Conservation (phyloP, 2,888 invertebrate genomes). For the Leuctra nigra region DNA sequence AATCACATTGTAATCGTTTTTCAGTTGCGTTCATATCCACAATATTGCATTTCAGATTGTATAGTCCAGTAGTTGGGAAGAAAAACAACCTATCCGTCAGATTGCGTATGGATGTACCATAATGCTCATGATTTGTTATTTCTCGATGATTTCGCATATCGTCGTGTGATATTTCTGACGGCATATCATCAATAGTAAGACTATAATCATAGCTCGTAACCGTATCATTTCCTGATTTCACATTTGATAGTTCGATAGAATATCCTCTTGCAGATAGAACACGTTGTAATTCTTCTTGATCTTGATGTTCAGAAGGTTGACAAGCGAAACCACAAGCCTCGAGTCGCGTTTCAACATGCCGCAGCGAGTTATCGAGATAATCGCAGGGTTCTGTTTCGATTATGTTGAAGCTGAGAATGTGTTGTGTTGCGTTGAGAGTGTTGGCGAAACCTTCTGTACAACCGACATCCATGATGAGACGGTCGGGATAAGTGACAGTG, state of each 20-base stretch:
- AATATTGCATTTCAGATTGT: conserved; percentile 30
- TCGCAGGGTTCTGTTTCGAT: conserved; percentile 30
- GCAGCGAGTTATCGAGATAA: conserved; percentile 24
- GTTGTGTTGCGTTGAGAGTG: neutral
- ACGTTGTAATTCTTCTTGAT: conserved; percentile 32
- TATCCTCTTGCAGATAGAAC: conserved; percentile 49
- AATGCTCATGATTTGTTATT: conserved; percentile 51
- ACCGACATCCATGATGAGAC: conserved; percentile 51
- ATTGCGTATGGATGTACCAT: conserved; percentile 50
- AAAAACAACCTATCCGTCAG: conserved; percentile 49
- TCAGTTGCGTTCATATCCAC: neutral
- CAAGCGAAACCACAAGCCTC: conserved; percentile 32
- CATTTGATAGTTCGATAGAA: conserved; percentile 39
- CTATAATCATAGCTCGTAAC: conserved; percentile 28
- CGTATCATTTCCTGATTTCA: conserved; percentile 23
- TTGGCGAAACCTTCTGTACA: conserved; percentile 38
- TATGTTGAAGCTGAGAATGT: conserved; percentile 21
- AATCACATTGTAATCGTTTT: neutral
- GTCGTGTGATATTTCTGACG: conserved; percentile 24
- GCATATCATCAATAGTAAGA: conserved; percentile 3
- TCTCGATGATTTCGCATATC: conserved; percentile 47
- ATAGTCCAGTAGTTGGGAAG: conserved; percentile 55
- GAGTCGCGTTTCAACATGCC: conserved; percentile 17
- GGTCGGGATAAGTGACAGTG: conserved; percentile 55
- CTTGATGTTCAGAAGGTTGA: neutral